phyloP scores from a whole-genome alignment of 2,113 vertebrate species.

The Pygoscelis adeliae region DNA sequence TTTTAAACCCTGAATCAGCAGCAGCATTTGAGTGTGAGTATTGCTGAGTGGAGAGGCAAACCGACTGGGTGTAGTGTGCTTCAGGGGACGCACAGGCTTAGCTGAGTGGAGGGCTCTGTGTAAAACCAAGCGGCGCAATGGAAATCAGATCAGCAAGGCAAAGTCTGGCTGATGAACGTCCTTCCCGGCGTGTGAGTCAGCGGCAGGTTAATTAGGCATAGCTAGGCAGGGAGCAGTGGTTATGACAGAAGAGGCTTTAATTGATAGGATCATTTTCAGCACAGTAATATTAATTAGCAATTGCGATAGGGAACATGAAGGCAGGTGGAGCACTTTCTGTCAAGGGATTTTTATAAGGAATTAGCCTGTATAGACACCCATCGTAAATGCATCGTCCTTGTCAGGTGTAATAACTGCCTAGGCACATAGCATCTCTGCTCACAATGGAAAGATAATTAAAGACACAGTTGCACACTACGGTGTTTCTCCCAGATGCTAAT shows the following conservation, averaged over 20 bases:
- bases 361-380: constrained; percentile 69
- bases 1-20: neutral
- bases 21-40: neutral
- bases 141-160: neutral
- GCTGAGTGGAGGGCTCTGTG: neutral
- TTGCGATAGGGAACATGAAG: constrained; percentile 44
- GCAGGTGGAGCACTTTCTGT: constrained; percentile 45
- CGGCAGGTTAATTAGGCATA: constrained; percentile 9
- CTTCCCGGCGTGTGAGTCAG: constrained; percentile 6
- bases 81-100: neutral
- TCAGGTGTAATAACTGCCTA: constrained; percentile 69
- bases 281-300: constrained; percentile 51
- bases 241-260: constrained; percentile 28
- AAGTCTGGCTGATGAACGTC: neutral
- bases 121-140: neutral
- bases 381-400: constrained; percentile 67
- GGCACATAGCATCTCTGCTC: constrained; percentile 46
- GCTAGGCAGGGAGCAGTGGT: constrained; percentile 22
- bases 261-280: constrained; percentile 51
- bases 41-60: neutral
- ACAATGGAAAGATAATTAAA: constrained; percentile 71
- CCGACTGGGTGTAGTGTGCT: neutral
- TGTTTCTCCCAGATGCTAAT: constrained; percentile 33
- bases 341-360: constrained; percentile 72
- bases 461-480: constrained; percentile 29